Evolutionary conservation across 1,140 invertebrate species (phyloP), one percentile per base, ranked within the genome.

Genomic region (Pseudachorutes palmiensis): DNA sequence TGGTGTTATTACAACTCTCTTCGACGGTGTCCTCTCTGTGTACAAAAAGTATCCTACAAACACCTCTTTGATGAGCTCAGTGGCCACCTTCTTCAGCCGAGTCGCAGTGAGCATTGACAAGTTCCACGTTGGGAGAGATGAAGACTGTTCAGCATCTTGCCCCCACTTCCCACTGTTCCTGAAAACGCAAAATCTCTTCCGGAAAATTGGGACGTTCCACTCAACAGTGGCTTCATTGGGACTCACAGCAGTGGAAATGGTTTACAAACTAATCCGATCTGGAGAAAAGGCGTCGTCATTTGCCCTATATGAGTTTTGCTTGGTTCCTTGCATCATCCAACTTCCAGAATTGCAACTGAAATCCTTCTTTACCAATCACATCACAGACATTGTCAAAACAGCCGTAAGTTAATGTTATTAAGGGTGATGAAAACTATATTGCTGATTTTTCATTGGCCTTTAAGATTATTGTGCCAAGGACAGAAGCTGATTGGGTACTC

Each of bases 401-500:
- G 41, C 62, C 3, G 67, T 68, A 64, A 68, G 66, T 16, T 28
- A 0, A 14, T 26, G 33, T 41, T 41, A 36, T 26, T 29, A 41
- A 45, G 32, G 5, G 5, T 9, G 36, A 19, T 41, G 36, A 41
- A 41, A 41, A 19, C 19, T 5, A 41, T 19, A 41, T 41, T 41
- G 36, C 36, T 41, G 36, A 41, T 9, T 41, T 48, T 14, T 22
- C 19, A n/a, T n/a, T 51, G n/a, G 22, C 5, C n/a, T 26, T 22
- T 2, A 14, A 16, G 31, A n/a, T 22, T 45, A 22, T 45, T 22
- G 31, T 14, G 9, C 62, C 62, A n/a, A 62, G 16, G 5, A 66
- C 36, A 5, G 30, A 41, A 5, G 48, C 51, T n/a, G 71, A 67
- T 28, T 73, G 68, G 71, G 61, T 45, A 26, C 1, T 48, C 3